A percentile compares a stretch with the other conserved stretches of the same genome.
Conservation (phyloP, 2,797 vertebrate genomes). For the Tokudaia tokunoshimensis region DNA sequence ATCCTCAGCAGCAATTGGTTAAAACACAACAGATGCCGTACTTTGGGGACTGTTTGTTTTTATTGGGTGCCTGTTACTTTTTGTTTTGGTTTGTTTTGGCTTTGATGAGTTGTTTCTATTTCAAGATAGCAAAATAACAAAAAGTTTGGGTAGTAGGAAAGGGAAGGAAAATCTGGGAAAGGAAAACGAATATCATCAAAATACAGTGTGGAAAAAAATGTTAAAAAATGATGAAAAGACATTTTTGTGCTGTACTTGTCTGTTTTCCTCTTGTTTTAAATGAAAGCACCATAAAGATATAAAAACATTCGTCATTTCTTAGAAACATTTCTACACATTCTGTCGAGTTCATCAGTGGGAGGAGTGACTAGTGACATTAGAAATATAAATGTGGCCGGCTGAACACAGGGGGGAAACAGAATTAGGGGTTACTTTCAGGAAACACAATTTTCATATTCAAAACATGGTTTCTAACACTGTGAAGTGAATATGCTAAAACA, state of each 20-base stretch:
- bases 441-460: constrained; percentile 48
- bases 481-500: not conserved
- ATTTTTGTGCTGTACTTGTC: not conserved
- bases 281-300: not conserved
- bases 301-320: not conserved
- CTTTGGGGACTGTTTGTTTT: not conserved
- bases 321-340: constrained; percentile 7
- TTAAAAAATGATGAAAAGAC: not conserved
- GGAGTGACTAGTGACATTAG: not conserved
- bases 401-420: not conserved
- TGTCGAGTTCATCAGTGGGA: not conserved
- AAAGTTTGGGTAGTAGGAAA: too few relatives aligned
- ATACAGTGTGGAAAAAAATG: not conserved
- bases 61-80: not conserved
- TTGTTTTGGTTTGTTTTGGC: not conserved
- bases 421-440: not conserved
- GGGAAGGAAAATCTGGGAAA: not conserved
- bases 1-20: not conserved
- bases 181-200: not conserved
- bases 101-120: not conserved
- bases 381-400: not conserved
- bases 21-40: too few relatives aligned
- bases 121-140: not conserved
- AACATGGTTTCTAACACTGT: not conserved
- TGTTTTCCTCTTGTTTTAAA: not conserved